A percentile compares a stretch with the other conserved stretches of the same genome.
Evolutionary conservation across 2,113 vertebrate species (phyloP).

Genomic region (Falco punctatus): DNA sequence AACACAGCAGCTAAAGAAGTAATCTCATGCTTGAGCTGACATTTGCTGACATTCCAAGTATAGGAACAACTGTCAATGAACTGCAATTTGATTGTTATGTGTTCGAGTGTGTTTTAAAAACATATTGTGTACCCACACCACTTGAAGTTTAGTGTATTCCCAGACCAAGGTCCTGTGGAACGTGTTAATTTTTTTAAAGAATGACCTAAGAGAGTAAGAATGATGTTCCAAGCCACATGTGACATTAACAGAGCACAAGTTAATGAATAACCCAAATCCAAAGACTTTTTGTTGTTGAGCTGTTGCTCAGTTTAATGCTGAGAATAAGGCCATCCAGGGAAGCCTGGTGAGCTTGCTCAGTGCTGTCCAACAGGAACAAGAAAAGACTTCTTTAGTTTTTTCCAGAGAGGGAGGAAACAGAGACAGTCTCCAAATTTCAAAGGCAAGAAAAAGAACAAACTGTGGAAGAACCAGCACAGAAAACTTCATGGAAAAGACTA

Average conservation of each 20-base stretch:
- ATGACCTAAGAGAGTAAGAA: neutral
- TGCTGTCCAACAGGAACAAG: neutral
- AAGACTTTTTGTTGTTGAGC: neutral
- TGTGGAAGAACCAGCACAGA: neutral
- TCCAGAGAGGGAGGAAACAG: neutral
- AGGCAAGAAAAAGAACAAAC: neutral
- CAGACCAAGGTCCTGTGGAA: neutral
- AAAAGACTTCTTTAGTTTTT: neutral
- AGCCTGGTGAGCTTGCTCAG: neutral
- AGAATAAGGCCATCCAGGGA: neutral
- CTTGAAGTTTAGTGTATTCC: neutral
- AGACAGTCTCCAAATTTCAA: neutral
- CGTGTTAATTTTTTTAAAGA: neutral
- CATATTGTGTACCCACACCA: neutral
- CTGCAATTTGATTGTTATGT: neutral
- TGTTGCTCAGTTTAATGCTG: neutral
- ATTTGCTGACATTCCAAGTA: neutral
- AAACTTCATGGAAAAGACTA: neutral
- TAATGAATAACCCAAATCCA: neutral
- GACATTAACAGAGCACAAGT: neutral
- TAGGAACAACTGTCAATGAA: neutral
- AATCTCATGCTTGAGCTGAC: slow-evolving; percentile 6
- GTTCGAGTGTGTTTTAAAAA: neutral
- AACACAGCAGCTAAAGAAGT: slow-evolving; percentile 18
- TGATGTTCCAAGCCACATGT: neutral